A percentile compares a stretch with the other conserved stretches of the same genome.
Evolutionary conservation across 2,113 vertebrate genomes (phyloP).

Genomic region (Blennius ocellaris): DNA sequence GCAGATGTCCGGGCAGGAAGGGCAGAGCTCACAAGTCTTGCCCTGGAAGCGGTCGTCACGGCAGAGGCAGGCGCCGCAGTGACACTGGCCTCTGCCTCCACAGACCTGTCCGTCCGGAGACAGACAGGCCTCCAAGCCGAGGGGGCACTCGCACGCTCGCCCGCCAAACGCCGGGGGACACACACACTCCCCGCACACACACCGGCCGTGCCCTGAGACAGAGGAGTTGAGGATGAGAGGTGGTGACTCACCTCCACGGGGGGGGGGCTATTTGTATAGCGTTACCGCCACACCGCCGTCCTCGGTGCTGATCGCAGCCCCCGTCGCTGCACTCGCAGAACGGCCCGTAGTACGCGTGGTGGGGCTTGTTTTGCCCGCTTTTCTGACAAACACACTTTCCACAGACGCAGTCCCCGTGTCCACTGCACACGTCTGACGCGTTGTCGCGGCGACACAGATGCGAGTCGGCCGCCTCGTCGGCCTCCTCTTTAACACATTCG

Average conservation of each 20-base stretch:
- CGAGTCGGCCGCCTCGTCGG: background rate
- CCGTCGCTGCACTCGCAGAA: slow-evolving; percentile 28
- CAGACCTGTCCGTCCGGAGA: slow-evolving; percentile 42
- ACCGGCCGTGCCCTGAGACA: slow-evolving; percentile 20
- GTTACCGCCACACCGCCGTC: slow-evolving; percentile 15
- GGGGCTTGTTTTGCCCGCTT: slow-evolving; percentile 21
- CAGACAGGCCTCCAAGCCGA: slow-evolving; percentile 33
- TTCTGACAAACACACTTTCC: slow-evolving; percentile 26
- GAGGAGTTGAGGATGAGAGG: background rate
- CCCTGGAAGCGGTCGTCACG: slow-evolving; percentile 32
- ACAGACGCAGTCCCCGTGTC: slow-evolving; percentile 23
- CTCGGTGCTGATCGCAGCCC: slow-evolving; percentile 14
- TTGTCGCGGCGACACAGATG: slow-evolving; percentile 6
- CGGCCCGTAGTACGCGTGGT: background rate
- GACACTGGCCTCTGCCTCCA: slow-evolving; percentile 43
- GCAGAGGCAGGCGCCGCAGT: slow-evolving; percentile 48
- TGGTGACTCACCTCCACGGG: too few species aligned
- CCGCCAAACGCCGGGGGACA: slow-evolving; percentile 34
- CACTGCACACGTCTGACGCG: slow-evolving; percentile 21
- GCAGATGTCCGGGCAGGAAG: slow-evolving; percentile 44
- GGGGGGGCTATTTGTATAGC: background rate
- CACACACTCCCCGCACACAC: slow-evolving; percentile 22
- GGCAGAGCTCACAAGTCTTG: slow-evolving; percentile 49
- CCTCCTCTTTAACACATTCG: slow-evolving; percentile 14
- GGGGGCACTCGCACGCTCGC: slow-evolving; percentile 47